Base-by-base conservation (phyloP, 2,113 vertebrate species). In the Psephotus haematonotus region DNA sequence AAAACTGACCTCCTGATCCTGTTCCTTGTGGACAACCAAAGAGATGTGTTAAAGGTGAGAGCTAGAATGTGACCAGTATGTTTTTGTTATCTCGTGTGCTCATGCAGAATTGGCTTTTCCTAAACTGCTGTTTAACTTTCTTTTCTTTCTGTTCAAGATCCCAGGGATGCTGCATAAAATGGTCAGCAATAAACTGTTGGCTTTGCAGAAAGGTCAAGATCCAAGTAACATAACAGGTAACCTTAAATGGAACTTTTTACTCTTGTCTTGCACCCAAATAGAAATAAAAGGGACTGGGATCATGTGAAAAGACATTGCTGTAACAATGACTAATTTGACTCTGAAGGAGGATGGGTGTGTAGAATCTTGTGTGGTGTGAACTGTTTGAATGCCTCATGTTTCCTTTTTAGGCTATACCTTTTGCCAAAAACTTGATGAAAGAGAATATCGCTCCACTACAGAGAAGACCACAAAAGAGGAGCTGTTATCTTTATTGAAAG, bases 1-100 rank as follows among this genome's bases (percentile, higher is more conserved):
- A 99, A 99, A 94, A 99, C 99, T 81, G 99, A 99, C 94, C 98
- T 99, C 94, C 98, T 99, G 90, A 98, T 99, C 90, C 98, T 99
- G 74, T 99, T 99, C 94, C 98, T 99, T 93, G 98, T 99, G 95
- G 99, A 99, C 92, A 98, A 99, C 92, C 99, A 99, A 92, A 98
- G 97, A 88, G 99, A 99, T 91, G 98, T 99, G 41, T 99, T 99
- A 82, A 99, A 99, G 98, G 99, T 99, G 97, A 98, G 94, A 77
- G 63, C 79, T 68, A 63, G 62, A 52, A 86, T 87, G 44, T 14
- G 35, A 31, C 29, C 43, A 41, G 17, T 59, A 59, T 59, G 16
- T 6, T 43, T 55, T 47, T 37, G 27, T 64, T 68, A 15, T 23
- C 35, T 91, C 19, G 7, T 22, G 1, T 18, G 29, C 25, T 69